Evolutionary conservation across 2,797 vertebrate species (phyloP), one percentile per base, ranked within the genome.

Genomic region (Synaphobranchus kaupii): DNA sequence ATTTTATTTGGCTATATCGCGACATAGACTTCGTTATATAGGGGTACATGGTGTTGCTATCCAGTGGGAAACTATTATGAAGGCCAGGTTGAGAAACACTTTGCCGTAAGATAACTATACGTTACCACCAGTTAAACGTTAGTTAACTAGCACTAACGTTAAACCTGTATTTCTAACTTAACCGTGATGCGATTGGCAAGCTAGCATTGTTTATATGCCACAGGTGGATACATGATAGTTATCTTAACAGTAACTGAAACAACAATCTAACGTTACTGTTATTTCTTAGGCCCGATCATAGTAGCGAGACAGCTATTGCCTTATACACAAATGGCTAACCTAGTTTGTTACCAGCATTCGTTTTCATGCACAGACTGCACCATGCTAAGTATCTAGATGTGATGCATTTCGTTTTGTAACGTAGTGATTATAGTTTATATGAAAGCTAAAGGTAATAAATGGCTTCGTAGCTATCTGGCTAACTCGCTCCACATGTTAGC

Each of bases 401-500:
- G 1, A 20, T 47, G 73, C 73, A 44, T 8, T 47, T 20, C 39
- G 39, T 44, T 20, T 68, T 25, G 15, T 63, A 15, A 39, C 17
- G 68, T 34, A 39, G 28, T 4, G 31, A 15, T 34, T 39, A 28
- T 68, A 73, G 31, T 73, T 31, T 73, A 39, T 34, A 31, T 47
- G 73, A 78, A 78, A 78, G 10, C 39, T 22, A 47, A 44, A 25
- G 31, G 12, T 7, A 39, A 73, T 39, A 17, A 39, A 78, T 54
- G 15, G 3, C 48, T 31, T 56, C 9, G n/a, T n/a, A 44, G 17
- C 56, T 7, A 8, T 3, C 48, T 12, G 54, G 31, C n/a, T 54
- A 85, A 71, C 78, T 48, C 47, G 78, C 10, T 81, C 22, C 78
- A 81, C 78, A 44, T 81, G 78, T 81, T 48, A n/a, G 78, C 44